These are phyloP conservation scores for Pedionomus torquatus DNA, from an alignment of 2,113 vertebrate genomes.

Conservation along the genomic window DNA sequence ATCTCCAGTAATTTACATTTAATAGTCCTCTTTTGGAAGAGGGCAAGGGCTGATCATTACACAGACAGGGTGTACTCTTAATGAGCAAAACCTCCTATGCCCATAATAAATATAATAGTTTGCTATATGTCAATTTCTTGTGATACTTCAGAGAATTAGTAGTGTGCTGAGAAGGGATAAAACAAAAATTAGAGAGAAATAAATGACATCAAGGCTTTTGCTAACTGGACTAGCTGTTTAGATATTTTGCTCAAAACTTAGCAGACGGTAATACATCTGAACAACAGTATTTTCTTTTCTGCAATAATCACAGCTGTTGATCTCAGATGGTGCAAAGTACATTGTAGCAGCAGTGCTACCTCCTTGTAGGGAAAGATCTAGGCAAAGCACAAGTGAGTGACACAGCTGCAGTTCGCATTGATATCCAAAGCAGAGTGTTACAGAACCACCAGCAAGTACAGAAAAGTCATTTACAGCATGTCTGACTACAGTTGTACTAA, in stretches of 20 bases:
- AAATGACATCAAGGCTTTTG: background rate
- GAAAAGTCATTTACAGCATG: background rate
- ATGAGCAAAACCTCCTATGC: background rate
- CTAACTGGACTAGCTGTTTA: background rate
- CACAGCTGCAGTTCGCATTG: background rate
- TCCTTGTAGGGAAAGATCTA: background rate
- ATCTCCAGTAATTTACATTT: background rate
- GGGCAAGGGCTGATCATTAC: background rate
- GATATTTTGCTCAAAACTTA: background rate
- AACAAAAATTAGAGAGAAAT: background rate
- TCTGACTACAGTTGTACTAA: background rate
- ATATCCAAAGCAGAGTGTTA: background rate
- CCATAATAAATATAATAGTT: background rate
- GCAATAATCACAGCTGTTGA: background rate
- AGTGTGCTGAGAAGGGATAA: background rate
- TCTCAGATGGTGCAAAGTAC: background rate
- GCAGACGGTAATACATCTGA: background rate
- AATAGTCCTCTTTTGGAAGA: background rate
- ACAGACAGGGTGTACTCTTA: background rate
- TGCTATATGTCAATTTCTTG: background rate
- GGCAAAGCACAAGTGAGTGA: background rate
- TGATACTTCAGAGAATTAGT: background rate
- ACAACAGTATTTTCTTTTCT: background rate
- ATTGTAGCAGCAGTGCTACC: rapidly evolving
- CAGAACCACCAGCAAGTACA: background rate